Base-by-base conservation (phyloP, 2,113 vertebrate genomes). In the Bufo bufo region DNA sequence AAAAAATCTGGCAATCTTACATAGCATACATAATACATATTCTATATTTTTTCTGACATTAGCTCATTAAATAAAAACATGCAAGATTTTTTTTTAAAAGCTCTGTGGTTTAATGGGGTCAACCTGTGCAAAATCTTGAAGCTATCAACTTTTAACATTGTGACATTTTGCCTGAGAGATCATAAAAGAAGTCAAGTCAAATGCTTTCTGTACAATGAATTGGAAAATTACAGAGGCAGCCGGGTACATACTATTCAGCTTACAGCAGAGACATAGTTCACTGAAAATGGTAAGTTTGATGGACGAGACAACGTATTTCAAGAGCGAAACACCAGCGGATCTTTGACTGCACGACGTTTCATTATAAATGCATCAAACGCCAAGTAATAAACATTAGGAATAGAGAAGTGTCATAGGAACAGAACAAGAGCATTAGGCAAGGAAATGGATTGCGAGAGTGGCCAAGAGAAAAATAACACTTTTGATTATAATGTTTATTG, bases 151-250 rank as follows among this genome's bases (percentile, higher is more conserved):
- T 85, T 47, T 75, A 47, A 75, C 54, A 75, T 14, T 20, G 85
- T 89, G 90, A 89, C 87, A 89, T 90, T 90, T 91, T 78, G 43
- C 87, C 20, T 59, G 45, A 8, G 58, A 82, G 56, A 19, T 89
- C 88, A 58, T 89, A 87, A 72, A 89, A 66, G 0, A 0, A 86
- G 86, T 52, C 82, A 49, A 33, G 85, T 79, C 87, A 0, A 0
- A 90, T 77, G 79, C 90, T 23, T 71, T 61, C 75, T 87, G 77
- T 90, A 89, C 86, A 90, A 91, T 88, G 85, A 90, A 88, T 47
- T 0, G 0, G 0, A 56, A 87, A 78, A 87, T 85, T 87, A 86
- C 78, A 91, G 90, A 82, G 86, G 90, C 88, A 47, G 89, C 86
- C 81, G 90, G 90, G 87, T 79, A 82, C 71, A 82, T 12, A 14